phyloP scores from a whole-genome alignment of 1,140 invertebrate species.

The Bombus pyrosoma region DNA sequence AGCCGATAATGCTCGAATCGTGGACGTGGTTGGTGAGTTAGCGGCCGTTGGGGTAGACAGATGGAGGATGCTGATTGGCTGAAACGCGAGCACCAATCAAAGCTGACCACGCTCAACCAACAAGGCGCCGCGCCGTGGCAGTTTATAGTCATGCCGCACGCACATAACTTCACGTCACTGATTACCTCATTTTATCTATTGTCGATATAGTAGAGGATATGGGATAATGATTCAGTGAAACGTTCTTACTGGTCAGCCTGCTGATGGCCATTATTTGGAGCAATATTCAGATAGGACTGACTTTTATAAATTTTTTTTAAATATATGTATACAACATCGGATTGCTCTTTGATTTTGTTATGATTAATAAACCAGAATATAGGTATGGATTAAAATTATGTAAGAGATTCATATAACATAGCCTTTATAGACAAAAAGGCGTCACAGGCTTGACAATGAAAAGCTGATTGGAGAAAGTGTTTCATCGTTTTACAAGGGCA shows the following conservation, averaged over 20 bases:
- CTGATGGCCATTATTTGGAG: neutral
- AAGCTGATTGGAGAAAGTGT: too few relatives aligned
- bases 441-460: too few relatives aligned
- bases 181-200: constrained; percentile 47
- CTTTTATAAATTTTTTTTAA: neutral
- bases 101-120: constrained; percentile 80
- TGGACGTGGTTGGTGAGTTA: constrained; percentile 67
- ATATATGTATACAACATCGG: neutral
- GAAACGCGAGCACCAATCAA: constrained; percentile 78
- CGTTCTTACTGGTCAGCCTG: neutral
- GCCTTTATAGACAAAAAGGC: too few relatives aligned
- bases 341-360: too few relatives aligned
- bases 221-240: neutral
- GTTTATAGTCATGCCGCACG: constrained; percentile 18
- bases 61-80: constrained; percentile 84
- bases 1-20: constrained; percentile 71
- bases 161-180: constrained; percentile 34
- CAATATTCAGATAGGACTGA: constrained; percentile 1
- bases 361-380: too few relatives aligned
- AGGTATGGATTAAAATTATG: too few relatives aligned
- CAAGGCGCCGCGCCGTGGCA: constrained; percentile 56
- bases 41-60: constrained; percentile 82
- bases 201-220: constrained; percentile 48
- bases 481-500: too few relatives aligned
- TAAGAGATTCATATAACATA: too few relatives aligned